These are phyloP conservation scores for Tryphoninae sp. DNA, from an alignment of 2,888 invertebrate genomes.

Conservation along the genomic window DNA sequence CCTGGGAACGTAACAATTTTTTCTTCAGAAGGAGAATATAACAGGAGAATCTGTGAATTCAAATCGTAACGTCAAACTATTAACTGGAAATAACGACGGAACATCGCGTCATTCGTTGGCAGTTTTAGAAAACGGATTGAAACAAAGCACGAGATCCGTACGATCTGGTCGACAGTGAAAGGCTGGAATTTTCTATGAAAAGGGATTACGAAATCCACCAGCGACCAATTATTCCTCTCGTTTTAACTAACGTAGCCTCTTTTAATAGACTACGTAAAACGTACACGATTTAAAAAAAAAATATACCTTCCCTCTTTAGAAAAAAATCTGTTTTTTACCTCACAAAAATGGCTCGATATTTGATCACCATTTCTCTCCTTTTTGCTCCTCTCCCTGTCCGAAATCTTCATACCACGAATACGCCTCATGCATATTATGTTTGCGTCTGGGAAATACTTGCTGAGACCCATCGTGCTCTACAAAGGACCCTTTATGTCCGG, in stretches of 20 bases:
- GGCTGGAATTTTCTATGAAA: background rate
- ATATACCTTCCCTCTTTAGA: no score
- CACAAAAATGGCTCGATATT: no score
- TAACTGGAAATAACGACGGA: background rate
- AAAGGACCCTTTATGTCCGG: constrained; percentile 37
- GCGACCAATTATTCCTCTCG: no score
- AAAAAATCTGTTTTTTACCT: no score
- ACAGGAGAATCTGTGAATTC: background rate
- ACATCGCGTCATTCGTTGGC: background rate
- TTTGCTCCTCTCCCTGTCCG: background rate
- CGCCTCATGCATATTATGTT: constrained; percentile 18
- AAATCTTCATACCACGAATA: background rate
- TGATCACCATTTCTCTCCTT: background rate
- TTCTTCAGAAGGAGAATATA: background rate
- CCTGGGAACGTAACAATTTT: no score
- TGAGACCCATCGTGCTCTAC: background rate
- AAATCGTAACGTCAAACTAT: background rate
- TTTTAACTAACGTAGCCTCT: no score
- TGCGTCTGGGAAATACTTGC: constrained; percentile 19
- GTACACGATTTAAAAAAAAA: no score
- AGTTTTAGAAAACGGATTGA: background rate
- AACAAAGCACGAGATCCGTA: background rate
- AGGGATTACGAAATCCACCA: no score
- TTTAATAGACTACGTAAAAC: no score
- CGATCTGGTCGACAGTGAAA: background rate